Conservation (phyloP, 2,113 vertebrate species). For the Procavia capensis region DNA sequence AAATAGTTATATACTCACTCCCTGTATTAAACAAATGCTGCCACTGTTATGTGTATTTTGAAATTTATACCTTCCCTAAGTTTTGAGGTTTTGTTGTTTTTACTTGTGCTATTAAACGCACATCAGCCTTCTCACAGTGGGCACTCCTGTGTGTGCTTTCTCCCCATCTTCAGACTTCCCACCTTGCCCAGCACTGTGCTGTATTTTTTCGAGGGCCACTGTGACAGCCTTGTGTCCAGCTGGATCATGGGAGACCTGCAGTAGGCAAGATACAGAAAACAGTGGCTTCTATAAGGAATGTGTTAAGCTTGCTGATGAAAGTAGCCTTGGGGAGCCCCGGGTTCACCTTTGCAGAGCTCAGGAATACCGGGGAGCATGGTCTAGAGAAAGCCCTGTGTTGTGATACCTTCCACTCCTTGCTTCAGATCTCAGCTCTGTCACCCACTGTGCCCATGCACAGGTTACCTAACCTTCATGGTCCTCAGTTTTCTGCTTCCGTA, state of each 20-base stretch:
- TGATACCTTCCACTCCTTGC: not conserved
- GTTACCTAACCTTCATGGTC: not conserved
- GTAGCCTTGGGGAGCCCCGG: not conserved
- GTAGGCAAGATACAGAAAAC: not conserved
- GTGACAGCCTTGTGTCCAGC: not conserved
- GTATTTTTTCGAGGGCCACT: not conserved
- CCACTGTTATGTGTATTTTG: not conserved
- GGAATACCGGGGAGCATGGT: not conserved
- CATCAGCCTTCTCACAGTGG: fast-evolving
- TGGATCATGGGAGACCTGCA: constrained; percentile 29
- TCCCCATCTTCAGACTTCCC: not conserved
- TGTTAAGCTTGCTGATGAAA: not conserved
- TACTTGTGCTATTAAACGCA: not conserved
- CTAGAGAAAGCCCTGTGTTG: not conserved
- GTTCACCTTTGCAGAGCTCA: not conserved
- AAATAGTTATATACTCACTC: not conserved
- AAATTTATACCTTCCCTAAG: not conserved
- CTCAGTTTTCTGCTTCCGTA: not conserved
- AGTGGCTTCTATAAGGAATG: not conserved
- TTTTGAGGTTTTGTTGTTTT: not conserved
- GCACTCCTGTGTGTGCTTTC: not conserved
- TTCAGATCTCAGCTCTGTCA: not conserved
- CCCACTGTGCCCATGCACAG: not conserved
- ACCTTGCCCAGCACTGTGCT: not conserved
- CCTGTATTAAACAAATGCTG: not conserved